Conservation (phyloP, 2,797 vertebrate genomes). For the Muscicapa striata region DNA sequence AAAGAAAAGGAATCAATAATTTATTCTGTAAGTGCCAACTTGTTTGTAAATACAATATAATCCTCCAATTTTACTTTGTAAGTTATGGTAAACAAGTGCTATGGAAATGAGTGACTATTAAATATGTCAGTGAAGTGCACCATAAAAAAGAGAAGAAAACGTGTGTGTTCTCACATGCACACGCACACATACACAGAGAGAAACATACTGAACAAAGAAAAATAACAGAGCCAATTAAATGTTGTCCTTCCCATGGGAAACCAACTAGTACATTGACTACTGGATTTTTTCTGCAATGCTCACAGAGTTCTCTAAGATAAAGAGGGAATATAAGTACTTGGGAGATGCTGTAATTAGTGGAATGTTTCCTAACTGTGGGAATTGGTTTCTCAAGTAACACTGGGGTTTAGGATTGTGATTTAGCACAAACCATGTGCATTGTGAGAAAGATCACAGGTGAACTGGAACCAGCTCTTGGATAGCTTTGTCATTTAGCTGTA, state of each 20-base stretch:
- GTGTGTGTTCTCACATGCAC: background rate
- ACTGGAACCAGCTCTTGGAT: conserved; percentile 10
- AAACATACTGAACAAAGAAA: background rate
- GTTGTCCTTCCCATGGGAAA: conserved; percentile 71
- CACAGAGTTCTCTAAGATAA: conserved; percentile 20
- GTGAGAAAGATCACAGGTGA: conserved; percentile 32
- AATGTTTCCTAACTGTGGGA: conserved; percentile 42
- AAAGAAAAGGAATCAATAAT: conserved; percentile 69
- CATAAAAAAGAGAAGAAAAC: conserved; percentile 53
- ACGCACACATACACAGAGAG: background rate
- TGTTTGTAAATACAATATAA: conserved; percentile 86
- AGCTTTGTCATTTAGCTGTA: conserved; percentile 28
- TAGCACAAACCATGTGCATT: conserved; percentile 29
- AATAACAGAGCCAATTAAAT: conserved; percentile 40
- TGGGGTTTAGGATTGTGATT: background rate
- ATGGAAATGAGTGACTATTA: conserved; percentile 61
- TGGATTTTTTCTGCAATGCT: conserved; percentile 39
- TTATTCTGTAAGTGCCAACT: conserved; percentile 98
- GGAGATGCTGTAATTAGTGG: background rate
- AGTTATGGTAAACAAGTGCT: conserved; percentile 72
- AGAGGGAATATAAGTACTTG: conserved; percentile 3
- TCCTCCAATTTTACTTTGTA: conserved; percentile 74
- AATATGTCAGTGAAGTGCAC: conserved; percentile 58
- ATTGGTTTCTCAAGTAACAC: conserved; percentile 22
- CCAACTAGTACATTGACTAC: conserved; percentile 53